A percentile compares a stretch with the other conserved stretches of the same genome.
Conservation (phyloP, 2,113 vertebrate genomes). For the Colossoma macropomum region DNA sequence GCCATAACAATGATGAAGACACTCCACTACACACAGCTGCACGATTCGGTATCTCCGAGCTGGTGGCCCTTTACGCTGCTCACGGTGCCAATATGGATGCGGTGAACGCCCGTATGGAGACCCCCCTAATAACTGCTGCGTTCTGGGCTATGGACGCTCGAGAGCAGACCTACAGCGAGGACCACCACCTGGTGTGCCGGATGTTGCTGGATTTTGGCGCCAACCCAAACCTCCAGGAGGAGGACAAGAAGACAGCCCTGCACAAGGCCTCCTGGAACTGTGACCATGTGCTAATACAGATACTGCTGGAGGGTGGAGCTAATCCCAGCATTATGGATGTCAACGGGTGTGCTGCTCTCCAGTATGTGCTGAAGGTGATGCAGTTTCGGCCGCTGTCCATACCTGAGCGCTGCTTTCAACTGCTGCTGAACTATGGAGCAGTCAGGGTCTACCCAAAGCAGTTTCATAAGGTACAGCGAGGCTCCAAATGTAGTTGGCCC, state of each 20-base stretch:
- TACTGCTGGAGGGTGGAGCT: slow-evolving; percentile 91
- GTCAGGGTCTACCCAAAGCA: slow-evolving; percentile 90
- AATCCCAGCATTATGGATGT: slow-evolving; percentile 88
- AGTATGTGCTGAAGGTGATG: slow-evolving; percentile 91
- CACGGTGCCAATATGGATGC: slow-evolving; percentile 84
- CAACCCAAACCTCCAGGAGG: slow-evolving; percentile 84
- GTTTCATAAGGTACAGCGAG: slow-evolving; percentile 89
- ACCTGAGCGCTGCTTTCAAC: slow-evolving; percentile 89
- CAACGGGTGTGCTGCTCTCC: slow-evolving; percentile 90
- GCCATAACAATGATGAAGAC: slow-evolving; percentile 85
- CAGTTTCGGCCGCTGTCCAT: slow-evolving; percentile 81
- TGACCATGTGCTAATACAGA: slow-evolving; percentile 87
- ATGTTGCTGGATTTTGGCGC: slow-evolving; percentile 87
- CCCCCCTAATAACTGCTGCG: slow-evolving; percentile 84
- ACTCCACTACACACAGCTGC: slow-evolving; percentile 87
- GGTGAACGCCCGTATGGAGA: slow-evolving; percentile 85
- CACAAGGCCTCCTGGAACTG: slow-evolving; percentile 98
- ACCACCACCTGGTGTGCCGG: slow-evolving; percentile 89
- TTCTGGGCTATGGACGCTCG: slow-evolving; percentile 89
- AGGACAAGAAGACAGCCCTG: slow-evolving; percentile 88
- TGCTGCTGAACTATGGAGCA: slow-evolving; percentile 90
- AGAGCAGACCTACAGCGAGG: slow-evolving; percentile 85
- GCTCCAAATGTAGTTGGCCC: neutral
- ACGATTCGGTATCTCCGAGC: slow-evolving; percentile 85
- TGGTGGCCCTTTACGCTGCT: slow-evolving; percentile 84